Evolutionary conservation across 1,140 invertebrate genomes (phyloP), one percentile per base, ranked within the genome.

Genomic region (Bombus confusus): DNA sequence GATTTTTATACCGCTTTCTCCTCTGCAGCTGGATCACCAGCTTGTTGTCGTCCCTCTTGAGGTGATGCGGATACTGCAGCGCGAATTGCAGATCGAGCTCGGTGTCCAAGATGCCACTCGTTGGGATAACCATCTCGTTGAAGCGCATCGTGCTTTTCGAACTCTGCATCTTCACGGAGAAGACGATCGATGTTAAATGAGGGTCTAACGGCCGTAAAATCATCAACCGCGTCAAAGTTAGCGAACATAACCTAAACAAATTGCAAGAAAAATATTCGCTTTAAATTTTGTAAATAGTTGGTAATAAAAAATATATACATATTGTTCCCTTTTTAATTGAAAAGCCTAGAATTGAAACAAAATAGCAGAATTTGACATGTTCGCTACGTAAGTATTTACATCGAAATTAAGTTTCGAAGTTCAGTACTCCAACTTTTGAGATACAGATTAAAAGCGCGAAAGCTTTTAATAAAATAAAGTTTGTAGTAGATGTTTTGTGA

Each of bases 91-190:
- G 96, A 94, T 99, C 98, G 57, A 99, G 95, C 89, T 99, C 98
- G 18, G 98, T 98, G 92, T 99, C 98, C 5, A 99, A 95, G 71
- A 97, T 94, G 4, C 97, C 97, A 86, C 96, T 96, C 10, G 96
- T 91, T 43, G 97, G 97, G 85, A 99, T 96, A 28, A 96, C 95
- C 93, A 99, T 98, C 96, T 99, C 99, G 95, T 99, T 99, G 62
- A 98, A 99, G 84, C 98, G 96, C 77, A 99, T 94, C 13, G 98
- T 98, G 73, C 98, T 96, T 95, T 99, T 99, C 76, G 98, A 98
- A 93, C 98, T 98, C 95, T 99, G 98, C 98, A 99, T 99, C 95
- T 99, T 99, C 9, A 99, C 98, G 31, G 98, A 98, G 89, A 99
- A 97, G 62, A 98, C 98, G 57, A 99, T 96, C 62, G 98, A 98